Evolutionary conservation across 1,140 invertebrate genomes (phyloP).

Genomic region (Drosophila miranda): DNA sequence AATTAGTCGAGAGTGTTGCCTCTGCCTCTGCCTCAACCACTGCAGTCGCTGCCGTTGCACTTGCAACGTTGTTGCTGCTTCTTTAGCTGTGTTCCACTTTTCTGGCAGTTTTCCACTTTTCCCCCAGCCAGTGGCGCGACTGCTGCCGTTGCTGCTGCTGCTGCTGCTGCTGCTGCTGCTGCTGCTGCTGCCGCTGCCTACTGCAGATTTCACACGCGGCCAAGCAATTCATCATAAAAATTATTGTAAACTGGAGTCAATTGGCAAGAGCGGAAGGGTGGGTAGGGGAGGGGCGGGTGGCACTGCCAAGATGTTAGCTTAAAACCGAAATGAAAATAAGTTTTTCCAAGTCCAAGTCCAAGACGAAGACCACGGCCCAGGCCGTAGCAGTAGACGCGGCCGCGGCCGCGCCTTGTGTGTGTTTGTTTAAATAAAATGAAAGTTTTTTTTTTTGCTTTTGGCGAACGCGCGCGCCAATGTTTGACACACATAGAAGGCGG

Average conservation of each 20-base stretch:
- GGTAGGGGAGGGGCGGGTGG: background rate
- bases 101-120: slow-evolving; percentile 74
- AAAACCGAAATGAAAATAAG: slow-evolving; percentile 75
- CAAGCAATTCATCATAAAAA: slow-evolving; percentile 81
- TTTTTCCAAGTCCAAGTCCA: slow-evolving; percentile 65
- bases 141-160: background rate
- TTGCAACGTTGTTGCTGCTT: slow-evolving; percentile 49
- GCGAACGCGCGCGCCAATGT: slow-evolving; percentile 60
- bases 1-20: slow-evolving; percentile 80
- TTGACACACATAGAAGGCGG: slow-evolving; percentile 73
- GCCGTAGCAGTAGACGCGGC: too few species aligned
- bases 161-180: too few species aligned
- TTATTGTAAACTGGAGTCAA: slow-evolving; percentile 73
- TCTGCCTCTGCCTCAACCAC: slow-evolving; percentile 6
- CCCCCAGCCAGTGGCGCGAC: slow-evolving; percentile 58
- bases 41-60: slow-evolving; percentile 50
- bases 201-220: slow-evolving; percentile 77
- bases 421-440: slow-evolving; percentile 80
- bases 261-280: slow-evolving; percentile 23
- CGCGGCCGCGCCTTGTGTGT: slow-evolving; percentile 65
- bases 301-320: slow-evolving; percentile 55
- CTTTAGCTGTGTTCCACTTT: slow-evolving; percentile 79
- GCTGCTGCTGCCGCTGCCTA: too few species aligned
- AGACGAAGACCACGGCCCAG: slow-evolving; percentile 37
- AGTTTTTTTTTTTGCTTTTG: slow-evolving; percentile 66